Conservation (phyloP, 2,113 vertebrate species). For the Pelecanus crispus region DNA sequence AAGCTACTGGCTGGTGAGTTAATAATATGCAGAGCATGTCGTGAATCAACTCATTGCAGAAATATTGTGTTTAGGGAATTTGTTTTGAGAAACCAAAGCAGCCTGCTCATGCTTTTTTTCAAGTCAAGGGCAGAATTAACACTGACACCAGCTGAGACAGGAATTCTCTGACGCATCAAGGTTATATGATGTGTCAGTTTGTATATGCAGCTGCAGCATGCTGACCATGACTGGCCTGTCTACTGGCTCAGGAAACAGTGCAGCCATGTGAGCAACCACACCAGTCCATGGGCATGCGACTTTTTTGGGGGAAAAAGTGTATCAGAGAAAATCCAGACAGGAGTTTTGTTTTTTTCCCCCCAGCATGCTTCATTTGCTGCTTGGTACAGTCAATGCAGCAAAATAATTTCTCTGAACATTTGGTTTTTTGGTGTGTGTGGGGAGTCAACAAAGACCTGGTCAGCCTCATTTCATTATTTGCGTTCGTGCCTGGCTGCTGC, state of each 20-base stretch:
- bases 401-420: not conserved
- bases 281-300: not conserved
- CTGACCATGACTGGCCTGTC: not conserved
- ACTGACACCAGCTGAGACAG: not conserved
- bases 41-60: not conserved
- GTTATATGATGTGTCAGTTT: not conserved
- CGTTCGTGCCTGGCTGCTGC: not conserved
- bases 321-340: not conserved
- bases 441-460: not conserved
- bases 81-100: not conserved
- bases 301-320: rapidly evolving
- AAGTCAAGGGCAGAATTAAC: not conserved
- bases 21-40: not conserved
- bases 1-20: not conserved
- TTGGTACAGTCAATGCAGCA: not conserved
- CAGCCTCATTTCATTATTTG: not conserved
- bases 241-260: not conserved
- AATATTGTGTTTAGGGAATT: not conserved
- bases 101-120: not conserved
- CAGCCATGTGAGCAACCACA: not conserved
- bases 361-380: not conserved
- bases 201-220: not conserved
- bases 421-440: not conserved
- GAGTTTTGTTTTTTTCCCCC: not conserved
- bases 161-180: not conserved